phyloP scores from a whole-genome alignment of 2,113 vertebrate species.

The Amblyopsis rosae region DNA sequence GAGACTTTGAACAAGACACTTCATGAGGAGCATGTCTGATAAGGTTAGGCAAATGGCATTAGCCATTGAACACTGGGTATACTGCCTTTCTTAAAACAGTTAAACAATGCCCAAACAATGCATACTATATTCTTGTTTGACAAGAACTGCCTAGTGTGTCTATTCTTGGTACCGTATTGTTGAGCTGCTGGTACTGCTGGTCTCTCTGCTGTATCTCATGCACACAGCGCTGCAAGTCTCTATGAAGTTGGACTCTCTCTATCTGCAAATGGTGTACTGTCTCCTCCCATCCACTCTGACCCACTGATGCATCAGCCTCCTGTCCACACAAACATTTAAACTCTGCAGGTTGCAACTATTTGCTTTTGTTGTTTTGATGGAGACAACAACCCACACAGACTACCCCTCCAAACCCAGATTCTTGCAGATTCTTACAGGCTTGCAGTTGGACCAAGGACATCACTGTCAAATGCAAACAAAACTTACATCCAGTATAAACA shows the following conservation, averaged over 20 bases:
- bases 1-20: no score
- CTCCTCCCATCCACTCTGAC: constrained; percentile 48
- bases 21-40: no score
- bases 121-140: no score
- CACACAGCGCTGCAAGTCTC: constrained; percentile 79
- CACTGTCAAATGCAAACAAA: background rate
- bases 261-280: constrained; percentile 56
- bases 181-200: constrained; percentile 78
- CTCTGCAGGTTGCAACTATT: background rate
- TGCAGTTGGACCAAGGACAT: no score
- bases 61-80: no score
- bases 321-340: constrained; percentile 12
- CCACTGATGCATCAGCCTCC: constrained; percentile 59
- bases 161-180: constrained; percentile 71
- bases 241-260: constrained; percentile 74
- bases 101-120: no score
- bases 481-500: background rate
- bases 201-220: constrained; percentile 85
- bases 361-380: background rate
- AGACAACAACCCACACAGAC: no score
- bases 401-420: no score
- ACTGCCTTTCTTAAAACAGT: no score
- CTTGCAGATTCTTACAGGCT: no score
- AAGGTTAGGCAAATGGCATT: no score
- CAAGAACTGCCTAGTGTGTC: no score